A percentile compares a stretch with the other conserved stretches of the same genome.
Evolutionary conservation across 1,140 invertebrate species (phyloP).

Genomic region (Hylaeus anthracinus): DNA sequence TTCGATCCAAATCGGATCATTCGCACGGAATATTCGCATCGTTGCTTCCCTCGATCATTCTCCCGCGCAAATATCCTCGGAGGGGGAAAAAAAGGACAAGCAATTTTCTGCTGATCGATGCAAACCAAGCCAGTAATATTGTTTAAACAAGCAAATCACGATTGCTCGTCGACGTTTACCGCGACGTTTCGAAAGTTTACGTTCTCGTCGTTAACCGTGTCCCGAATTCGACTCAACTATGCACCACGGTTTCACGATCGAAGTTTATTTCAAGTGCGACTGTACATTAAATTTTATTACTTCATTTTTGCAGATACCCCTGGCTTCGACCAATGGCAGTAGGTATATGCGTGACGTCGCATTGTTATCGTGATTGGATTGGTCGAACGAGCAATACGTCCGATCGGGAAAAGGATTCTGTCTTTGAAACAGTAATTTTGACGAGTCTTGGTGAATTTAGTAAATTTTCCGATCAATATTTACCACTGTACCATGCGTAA

Average conservation of each 20-base stretch:
- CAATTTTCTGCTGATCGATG: conserved; percentile 20
- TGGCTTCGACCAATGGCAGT: conserved; percentile 21
- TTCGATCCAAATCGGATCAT: background rate
- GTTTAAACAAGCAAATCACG: background rate
- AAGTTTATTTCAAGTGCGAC: background rate
- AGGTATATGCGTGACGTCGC: conserved; percentile 18
- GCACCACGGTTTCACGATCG: background rate
- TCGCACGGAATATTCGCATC: background rate
- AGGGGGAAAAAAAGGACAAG: conserved; percentile 11
- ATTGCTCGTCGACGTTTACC: background rate
- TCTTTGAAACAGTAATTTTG: conserved; percentile 46
- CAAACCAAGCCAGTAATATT: background rate
- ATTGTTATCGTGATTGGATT: conserved; percentile 37
- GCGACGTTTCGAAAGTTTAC: background rate
- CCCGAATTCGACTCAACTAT: background rate
- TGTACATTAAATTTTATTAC: conserved; percentile 23
- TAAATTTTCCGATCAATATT: conserved; percentile 40
- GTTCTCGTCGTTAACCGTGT: background rate
- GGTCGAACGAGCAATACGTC: conserved; percentile 21
- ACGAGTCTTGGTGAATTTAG: conserved; percentile 21
- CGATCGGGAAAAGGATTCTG: conserved; percentile 38
- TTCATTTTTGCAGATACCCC: conserved; percentile 19
- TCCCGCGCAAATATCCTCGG: conserved; percentile 36
- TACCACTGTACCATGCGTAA: background rate
- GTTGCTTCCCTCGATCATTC: background rate